Evolutionary conservation across 2,888 invertebrate genomes (phyloP).

Genomic region (Drosophila anomalipes): DNA sequence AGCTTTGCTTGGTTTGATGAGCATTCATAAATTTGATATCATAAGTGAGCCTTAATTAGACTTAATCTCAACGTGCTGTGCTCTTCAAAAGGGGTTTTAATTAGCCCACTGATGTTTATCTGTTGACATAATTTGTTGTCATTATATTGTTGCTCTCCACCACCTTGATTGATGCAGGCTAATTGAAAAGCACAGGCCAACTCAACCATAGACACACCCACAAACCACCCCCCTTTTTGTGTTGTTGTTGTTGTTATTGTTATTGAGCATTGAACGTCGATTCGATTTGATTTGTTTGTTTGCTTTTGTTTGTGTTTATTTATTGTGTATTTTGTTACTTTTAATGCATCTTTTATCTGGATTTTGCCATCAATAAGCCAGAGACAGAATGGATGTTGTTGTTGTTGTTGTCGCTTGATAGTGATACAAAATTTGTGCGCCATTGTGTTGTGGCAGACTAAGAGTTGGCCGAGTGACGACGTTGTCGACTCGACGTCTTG

Average conservation of each 20-base stretch:
- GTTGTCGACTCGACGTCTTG: constrained; percentile 54
- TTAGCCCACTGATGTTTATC: constrained; percentile 73
- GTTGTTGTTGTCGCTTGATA: constrained; percentile 48
- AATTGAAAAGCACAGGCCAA: constrained; percentile 73
- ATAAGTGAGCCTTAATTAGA: constrained; percentile 50
- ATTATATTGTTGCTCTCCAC: constrained; percentile 59
- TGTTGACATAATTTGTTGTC: constrained; percentile 75
- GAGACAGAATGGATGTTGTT: constrained; percentile 48
- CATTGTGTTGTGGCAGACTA: constrained; percentile 53
- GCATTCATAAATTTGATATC: constrained; percentile 22
- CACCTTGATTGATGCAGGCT: constrained; percentile 57
- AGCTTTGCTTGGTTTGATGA: constrained; percentile 25
- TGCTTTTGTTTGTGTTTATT: constrained; percentile 73
- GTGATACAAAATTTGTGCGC: constrained; percentile 74
- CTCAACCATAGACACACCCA: constrained; percentile 28
- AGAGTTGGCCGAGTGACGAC: constrained; percentile 60
- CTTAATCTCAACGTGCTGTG: constrained; percentile 10
- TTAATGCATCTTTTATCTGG: constrained; percentile 80
- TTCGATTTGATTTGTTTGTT: constrained; percentile 78
- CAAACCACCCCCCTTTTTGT: constrained; percentile 18
- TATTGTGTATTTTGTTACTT: constrained; percentile 78
- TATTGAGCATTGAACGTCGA: constrained; percentile 46
- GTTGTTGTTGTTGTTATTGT: constrained; percentile 11
- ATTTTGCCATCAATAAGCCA: constrained; percentile 74
- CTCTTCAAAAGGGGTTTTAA: constrained; percentile 58